These are phyloP conservation scores for Aurelia aurita complex sp. Pacific DNA, from an alignment of 30 jellyfish, hydroid and myxozoan species.

Conservation along the genomic window DNA sequence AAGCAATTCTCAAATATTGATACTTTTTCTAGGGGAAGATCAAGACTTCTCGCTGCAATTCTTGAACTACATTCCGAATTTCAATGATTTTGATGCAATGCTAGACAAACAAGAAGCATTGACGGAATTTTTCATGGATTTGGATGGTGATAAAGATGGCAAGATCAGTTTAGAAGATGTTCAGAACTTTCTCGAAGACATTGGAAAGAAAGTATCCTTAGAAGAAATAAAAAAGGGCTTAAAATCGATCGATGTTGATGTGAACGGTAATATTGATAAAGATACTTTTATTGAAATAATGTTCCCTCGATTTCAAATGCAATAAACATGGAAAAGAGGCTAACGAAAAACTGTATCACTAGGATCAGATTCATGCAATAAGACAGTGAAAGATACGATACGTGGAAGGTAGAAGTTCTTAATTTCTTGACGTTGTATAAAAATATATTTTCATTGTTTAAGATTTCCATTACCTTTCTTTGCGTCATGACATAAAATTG, in stretches of 20 bases:
- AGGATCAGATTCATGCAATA: too few species aligned
- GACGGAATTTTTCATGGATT: constrained; percentile 77
- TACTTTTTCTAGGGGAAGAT: constrained; percentile 65
- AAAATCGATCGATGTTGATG: constrained; percentile 57
- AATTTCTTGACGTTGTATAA: too few species aligned
- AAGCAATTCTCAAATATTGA: background rate
- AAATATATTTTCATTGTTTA: too few species aligned
- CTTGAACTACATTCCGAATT: constrained; percentile 72
- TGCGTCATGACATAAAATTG: too few species aligned
- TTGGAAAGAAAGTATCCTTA: constrained; percentile 67
- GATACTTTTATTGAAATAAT: constrained; percentile 85
- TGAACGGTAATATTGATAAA: constrained; percentile 64
- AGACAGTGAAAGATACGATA: too few species aligned
- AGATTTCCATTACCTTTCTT: too few species aligned
- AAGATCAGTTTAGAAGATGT: constrained; percentile 62
- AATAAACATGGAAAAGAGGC: constrained; percentile 4
- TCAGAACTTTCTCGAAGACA: constrained; percentile 75
- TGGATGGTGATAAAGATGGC: constrained; percentile 70
- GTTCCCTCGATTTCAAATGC: constrained; percentile 88
- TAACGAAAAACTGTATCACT: too few species aligned
- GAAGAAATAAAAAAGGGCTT: constrained; percentile 71
- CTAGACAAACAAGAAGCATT: constrained; percentile 83
- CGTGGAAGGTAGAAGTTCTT: too few species aligned
- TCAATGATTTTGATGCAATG: constrained; percentile 87
- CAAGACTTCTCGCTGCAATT: constrained; percentile 62